Evolutionary conservation across 2,113 vertebrate species (phyloP).

Genomic region (Tympanuchus pallidicinctus): DNA sequence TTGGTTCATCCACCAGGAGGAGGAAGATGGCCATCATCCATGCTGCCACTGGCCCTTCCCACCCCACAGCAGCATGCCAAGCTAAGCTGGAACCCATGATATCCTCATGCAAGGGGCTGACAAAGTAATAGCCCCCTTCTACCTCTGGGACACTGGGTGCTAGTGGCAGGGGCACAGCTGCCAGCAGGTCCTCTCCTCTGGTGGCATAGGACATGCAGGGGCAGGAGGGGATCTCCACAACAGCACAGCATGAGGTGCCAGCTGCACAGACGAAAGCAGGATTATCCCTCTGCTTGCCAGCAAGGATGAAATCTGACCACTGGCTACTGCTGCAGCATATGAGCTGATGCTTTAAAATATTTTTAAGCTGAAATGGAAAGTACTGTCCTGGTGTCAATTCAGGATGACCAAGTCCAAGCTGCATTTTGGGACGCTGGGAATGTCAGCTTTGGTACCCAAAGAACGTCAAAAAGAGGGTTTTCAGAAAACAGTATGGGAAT

Average conservation of each 20-base stretch:
- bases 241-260: background rate
- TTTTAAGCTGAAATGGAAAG: background rate
- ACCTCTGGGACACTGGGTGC: background rate
- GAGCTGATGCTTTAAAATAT: background rate
- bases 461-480: background rate
- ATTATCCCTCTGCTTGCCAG: slow-evolving; percentile 44
- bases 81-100: background rate
- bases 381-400: accelerated
- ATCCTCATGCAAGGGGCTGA: background rate
- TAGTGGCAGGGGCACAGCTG: background rate
- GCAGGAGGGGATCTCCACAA: background rate
- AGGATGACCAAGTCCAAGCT: background rate
- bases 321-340: accelerated
- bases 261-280: slow-evolving; percentile 10
- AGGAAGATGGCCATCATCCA: background rate
- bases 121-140: background rate
- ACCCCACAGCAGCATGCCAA: background rate
- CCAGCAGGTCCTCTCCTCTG: accelerated
- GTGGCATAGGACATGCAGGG: accelerated
- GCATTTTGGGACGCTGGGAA: background rate
- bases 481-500: background rate
- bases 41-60: background rate
- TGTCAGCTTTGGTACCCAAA: background rate
- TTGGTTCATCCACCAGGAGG: background rate
- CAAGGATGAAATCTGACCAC: background rate